Conservation (phyloP, 2,797 vertebrate species). For the Peromyscus attwateri region DNA sequence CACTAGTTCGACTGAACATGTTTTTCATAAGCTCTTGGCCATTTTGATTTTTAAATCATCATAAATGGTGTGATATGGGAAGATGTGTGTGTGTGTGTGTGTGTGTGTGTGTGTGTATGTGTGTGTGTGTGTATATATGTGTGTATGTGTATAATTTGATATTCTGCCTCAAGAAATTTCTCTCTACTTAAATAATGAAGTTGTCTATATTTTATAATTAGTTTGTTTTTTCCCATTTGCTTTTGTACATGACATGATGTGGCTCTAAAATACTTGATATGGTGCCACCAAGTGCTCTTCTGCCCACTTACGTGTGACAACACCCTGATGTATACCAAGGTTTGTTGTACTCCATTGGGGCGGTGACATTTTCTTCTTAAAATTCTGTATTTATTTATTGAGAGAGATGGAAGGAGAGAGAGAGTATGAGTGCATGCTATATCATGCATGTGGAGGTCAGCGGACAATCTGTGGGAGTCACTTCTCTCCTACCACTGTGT, state of each 20-base stretch:
- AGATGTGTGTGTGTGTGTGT: not conserved
- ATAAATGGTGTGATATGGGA: not conserved
- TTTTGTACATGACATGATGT: not conserved
- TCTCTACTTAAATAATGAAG: not conserved
- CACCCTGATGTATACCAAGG: not conserved
- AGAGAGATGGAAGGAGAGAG: too few relatives aligned
- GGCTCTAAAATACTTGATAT: not conserved
- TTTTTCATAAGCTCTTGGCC: conserved; percentile 47
- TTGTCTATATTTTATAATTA: not conserved
- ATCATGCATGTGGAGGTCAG: not conserved
- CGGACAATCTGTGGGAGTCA: not conserved
- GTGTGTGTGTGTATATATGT: not conserved
- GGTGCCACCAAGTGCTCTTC: not conserved
- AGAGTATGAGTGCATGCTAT: not conserved
- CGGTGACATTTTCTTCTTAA: not conserved
- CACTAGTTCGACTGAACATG: not conserved
- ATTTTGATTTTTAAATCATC: conserved; percentile 25
- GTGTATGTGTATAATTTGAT: not conserved
- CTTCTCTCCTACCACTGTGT: not conserved
- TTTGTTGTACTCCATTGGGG: not conserved
- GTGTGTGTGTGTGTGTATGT: too few relatives aligned
- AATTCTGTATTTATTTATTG: not conserved
- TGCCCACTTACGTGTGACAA: not conserved
- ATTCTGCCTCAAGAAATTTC: not conserved
- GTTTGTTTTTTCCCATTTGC: not conserved